Base-by-base conservation (phyloP, 2,888 invertebrate genomes). In the Cephus pulcher region DNA sequence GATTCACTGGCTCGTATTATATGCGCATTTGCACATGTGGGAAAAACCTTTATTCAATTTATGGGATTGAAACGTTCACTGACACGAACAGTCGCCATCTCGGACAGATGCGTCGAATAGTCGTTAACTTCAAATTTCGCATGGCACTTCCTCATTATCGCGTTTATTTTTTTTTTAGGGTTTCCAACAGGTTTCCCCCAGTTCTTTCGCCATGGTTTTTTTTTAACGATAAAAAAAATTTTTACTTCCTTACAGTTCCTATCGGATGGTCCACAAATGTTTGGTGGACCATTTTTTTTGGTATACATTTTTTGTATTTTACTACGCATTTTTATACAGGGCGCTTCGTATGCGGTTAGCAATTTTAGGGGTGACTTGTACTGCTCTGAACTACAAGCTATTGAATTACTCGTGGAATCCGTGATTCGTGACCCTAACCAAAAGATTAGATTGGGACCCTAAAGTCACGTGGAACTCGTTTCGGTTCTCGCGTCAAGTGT, bases 21-120 rank as follows among this genome's bases (percentile, higher is more conserved):
- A 84, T 84, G 81, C 82, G 81, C 81, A 84, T 88, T 88, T 86
- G 86, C 85, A 84, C 88, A 85, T 87, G 86, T 88, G 87, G 87
- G 87, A 87, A 88, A 84, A 82, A 76, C 82, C 84, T 84, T 34
- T 34, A 78, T 80, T 76, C 79, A 68, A 80, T 70, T 77, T 79
- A 76, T 73, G 70, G 56, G 56, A 73, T 76, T 12, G 56, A 73
- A 69, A 34, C 37, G 69, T 32, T n/a, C 75, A 69, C 23, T 40
- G 69, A 32, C 75, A 40, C 73, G 35, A 76, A 77, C 79, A 82
- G 82, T 83, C 80, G 81, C 79, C 79, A 78, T 76, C 80, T 82
- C 80, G 80, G 81, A 83, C 82, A 82, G 85, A 83, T 85, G 85
- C 80, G 82, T 75, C 80, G 56, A 75, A 35, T 15, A 75, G 77